phyloP scores from a whole-genome alignment of 2,888 invertebrate species.

The Apotomis betuletana region DNA sequence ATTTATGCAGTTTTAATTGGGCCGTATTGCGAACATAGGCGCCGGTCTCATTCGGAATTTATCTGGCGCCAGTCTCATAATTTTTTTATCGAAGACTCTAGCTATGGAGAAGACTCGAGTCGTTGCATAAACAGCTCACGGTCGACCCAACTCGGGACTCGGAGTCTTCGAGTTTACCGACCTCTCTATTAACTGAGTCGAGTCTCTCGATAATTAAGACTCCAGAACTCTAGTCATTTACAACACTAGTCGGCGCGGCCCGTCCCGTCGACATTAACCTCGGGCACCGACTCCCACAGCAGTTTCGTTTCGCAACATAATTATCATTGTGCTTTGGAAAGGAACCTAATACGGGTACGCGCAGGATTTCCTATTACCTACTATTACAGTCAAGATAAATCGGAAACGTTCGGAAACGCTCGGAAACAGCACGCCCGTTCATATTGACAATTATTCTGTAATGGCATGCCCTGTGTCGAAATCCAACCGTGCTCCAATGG shows the following conservation, averaged over 20 bases:
- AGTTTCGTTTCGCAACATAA: constrained; percentile 67
- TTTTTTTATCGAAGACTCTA: no score
- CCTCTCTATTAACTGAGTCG: no score
- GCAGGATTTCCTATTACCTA: constrained; percentile 67
- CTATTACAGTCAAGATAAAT: constrained; percentile 62
- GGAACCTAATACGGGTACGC: constrained; percentile 60
- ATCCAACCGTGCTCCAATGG: constrained; percentile 54
- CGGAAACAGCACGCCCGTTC: constrained; percentile 60
- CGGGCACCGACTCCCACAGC: constrained; percentile 57
- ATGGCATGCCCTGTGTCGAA: constrained; percentile 60
- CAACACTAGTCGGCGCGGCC: constrained; percentile 50
- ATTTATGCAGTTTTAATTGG: no score
- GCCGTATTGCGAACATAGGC: no score
- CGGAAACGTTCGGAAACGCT: constrained; percentile 68
- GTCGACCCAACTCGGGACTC: no score
- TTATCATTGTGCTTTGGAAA: constrained; percentile 75
- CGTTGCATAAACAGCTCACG: no score
- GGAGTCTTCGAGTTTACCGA: no score
- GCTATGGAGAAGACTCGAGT: no score
- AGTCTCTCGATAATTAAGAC: no score
- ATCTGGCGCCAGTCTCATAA: no score
- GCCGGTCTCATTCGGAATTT: no score
- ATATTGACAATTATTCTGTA: constrained; percentile 74
- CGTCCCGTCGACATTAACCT: constrained; percentile 60
- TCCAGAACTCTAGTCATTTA: no score